Evolutionary conservation across 2,797 vertebrate species (phyloP), one percentile per base, ranked within the genome.

Genomic region (Mycteria americana): DNA sequence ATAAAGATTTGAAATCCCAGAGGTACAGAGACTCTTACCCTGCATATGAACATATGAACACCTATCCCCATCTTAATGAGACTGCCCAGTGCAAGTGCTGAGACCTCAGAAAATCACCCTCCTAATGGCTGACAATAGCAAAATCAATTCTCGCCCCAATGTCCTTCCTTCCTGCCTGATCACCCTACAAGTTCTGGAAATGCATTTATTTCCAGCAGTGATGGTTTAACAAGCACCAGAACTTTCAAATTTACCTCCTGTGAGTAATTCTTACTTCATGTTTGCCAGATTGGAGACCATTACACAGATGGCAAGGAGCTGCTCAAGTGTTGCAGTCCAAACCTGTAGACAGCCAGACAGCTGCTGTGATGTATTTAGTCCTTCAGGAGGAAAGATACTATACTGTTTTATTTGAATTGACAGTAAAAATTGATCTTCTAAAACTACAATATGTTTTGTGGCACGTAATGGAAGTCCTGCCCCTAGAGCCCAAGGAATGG

Each of bases 211-310:
- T 84, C 57, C 65, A 91, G 59, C 21, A 89, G 50, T 12, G 22
- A 39, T 56, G 19, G 54, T 65, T 85, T 95, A 93, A 91, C 18
- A 81, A 86, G 69, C 4, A 0, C 37, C 33, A 90, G 70, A 63
- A 81, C 25, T 65, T 95, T 81, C 46, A 72, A 54, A 68, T 81
- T 46, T 81, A 90, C 74, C 59, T 92, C 62, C 33, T 54, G 43
- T 77, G 68, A 87, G 39, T 54, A 89, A 88, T 69, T 80, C 53
- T 81, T 75, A 33, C 39, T 88, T 72, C 51, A 30, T 18, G 41
- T 88, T 85, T 92, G 57, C 78, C 85, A 72, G 69, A 86, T 7
- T 81, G 82, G 67, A 88, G 82, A 80, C 50, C 50, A n/a, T 48
- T 68, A 60, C 50, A 67, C 33, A 92, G 79, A 59, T 24, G 76